These are phyloP conservation scores for Ceratotherium simum DNA, from an alignment of 2,113 vertebrate genomes.

Conservation along the genomic window DNA sequence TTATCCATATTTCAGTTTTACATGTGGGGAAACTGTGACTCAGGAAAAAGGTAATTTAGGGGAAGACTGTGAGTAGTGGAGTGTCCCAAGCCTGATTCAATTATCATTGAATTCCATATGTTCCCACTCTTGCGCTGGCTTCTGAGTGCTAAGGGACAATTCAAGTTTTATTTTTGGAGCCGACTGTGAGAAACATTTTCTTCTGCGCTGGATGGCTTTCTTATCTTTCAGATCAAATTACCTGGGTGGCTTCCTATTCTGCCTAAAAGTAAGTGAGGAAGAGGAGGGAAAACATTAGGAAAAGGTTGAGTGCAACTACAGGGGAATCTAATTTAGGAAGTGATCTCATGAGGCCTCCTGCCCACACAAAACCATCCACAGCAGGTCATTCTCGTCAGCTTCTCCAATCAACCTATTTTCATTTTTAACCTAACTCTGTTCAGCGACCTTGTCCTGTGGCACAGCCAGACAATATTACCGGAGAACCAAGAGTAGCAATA, in stretches of 20 bases:
- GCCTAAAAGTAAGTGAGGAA: neutral
- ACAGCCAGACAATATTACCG: slow-evolving; percentile 40
- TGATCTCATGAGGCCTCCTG: neutral
- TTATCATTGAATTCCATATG: neutral
- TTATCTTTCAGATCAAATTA: slow-evolving; percentile 32
- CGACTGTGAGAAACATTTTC: neutral
- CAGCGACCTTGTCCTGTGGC: slow-evolving; percentile 55
- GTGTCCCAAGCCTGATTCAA: neutral
- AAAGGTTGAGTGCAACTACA: neutral
- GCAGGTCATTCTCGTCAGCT: neutral
- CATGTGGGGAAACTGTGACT: slow-evolving; percentile 16
- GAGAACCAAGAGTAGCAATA: slow-evolving; percentile 6
- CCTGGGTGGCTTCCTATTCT: neutral
- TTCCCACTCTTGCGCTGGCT: neutral
- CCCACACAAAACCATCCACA: neutral
- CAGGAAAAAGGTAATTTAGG: slow-evolving; percentile 12
- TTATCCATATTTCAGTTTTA: slow-evolving; percentile 51
- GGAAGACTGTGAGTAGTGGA: neutral
- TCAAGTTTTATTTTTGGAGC: neutral
- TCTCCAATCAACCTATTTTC: neutral
- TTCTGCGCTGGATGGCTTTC: neutral
- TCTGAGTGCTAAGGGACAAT: neutral
- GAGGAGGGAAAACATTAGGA: neutral
- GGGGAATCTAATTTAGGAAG: neutral
- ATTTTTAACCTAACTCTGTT: slow-evolving; percentile 56